Evolutionary conservation across 2,113 vertebrate genomes (phyloP), one percentile per base, ranked within the genome.

Genomic region (Percopsis transmontana): DNA sequence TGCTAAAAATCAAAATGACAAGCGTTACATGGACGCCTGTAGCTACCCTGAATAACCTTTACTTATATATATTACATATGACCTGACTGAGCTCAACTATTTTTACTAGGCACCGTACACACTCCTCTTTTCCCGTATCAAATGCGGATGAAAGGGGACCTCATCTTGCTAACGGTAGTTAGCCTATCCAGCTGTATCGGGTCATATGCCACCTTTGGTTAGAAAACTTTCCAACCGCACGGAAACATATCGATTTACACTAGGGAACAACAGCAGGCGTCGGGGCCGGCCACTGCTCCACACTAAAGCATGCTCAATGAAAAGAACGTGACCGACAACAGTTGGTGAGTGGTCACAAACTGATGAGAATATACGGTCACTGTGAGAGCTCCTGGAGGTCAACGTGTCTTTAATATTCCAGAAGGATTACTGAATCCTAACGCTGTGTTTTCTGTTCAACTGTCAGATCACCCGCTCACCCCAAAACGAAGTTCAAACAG

Each of bases 161-260:
- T 86, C 77, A 79, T 81, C 82, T 81, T 82, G 82, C 66, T 72
- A 77, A 74, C 41, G 54, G 75, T 76, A 69, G 80, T 84, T 80
- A 68, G 79, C 56, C 58, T 80, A 88, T 84, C 51, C 71, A 89
- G 74, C 81, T 80, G 78, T 72, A 84, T 77, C 68, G 62, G 83
- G 84, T 86, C 86, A 87, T 73, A 87, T 87, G 85, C 83, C 85
- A 81, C 77, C 85, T 89, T 86, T 79, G 80, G 69, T 86, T 78
- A 76, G 76, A 63, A 65, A 86, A 85, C 77, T 88, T 86, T 87
- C 83, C 86, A 83, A 72, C 85, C 76, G 33, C 83, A 82, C 78
- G 85, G 76, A 84, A 84, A 85, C 86, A 75, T 87, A 89, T 90
- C 74, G 77, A 88, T 86, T 86, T 87, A 82, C 82, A 79, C 83